Percentiles rank a stretch among this genome's conserved stretches.
These are phyloP conservation scores for Leptocoma aspasia DNA, from an alignment of 2,113 vertebrate genomes.

Conservation along the genomic window DNA sequence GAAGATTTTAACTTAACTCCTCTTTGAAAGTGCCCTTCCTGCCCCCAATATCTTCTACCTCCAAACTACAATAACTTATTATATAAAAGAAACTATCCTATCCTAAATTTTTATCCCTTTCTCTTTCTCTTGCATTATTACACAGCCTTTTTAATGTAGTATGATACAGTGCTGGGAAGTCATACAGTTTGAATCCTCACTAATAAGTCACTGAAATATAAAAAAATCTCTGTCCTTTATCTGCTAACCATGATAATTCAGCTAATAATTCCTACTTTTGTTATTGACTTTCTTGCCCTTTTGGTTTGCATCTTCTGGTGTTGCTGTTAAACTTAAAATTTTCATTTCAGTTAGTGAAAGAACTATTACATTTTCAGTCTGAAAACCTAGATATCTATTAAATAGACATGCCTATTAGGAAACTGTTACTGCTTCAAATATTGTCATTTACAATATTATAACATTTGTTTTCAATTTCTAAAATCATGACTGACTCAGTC, in stretches of 20 bases:
- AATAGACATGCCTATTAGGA: conserved; percentile 71
- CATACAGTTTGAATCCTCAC: neutral
- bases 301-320: neutral
- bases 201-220: neutral
- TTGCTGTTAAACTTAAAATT: neutral
- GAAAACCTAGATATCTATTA: conserved; percentile 72
- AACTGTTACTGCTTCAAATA: conserved; percentile 67
- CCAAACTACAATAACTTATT: neutral
- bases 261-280: neutral
- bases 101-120: neutral
- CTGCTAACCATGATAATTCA: neutral
- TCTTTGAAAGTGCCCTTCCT: neutral
- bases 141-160: neutral
- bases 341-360: neutral
- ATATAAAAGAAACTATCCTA: neutral
- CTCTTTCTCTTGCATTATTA: neutral
- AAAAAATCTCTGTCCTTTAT: neutral
- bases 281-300: neutral
- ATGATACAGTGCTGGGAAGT: neutral
- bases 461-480: conserved; percentile 86
- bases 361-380: conserved; percentile 14
- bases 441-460: conserved; percentile 68
- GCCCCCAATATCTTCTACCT: neutral
- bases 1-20: neutral
- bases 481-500: conserved; percentile 72